Evolutionary conservation across 2,113 vertebrate species (phyloP), one percentile per base, ranked within the genome.

Genomic region (Collichthys lucidus): DNA sequence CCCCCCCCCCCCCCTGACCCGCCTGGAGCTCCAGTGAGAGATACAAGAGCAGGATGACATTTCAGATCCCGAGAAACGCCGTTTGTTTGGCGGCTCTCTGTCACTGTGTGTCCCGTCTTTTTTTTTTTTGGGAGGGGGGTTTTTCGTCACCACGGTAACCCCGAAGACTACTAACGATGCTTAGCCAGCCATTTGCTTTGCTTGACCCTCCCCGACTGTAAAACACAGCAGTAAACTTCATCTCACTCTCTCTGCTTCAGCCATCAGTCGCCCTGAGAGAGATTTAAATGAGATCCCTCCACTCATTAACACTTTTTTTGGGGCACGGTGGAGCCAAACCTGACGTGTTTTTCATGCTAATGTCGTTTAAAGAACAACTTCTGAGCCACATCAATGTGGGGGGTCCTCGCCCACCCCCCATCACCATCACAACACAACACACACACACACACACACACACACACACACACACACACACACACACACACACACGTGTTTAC

Each of bases 401-500:
- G 71, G 84, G 84, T 86, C 84, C 62, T 40, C 24, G 0, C 46
- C 20, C 14, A 12, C 40, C 40, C 20, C 35, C 31, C 17, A 61
- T 74, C 19, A 50, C 71, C 14, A 35, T 11, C 72, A 63, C 72
- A 63, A 55, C 50, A 70, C 14, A 24, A 66, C 44, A 50, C 47
- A 53, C 14, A 64, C 82, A 70, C 22, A n/a, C n/a, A n/a, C n/a
- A n/a, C n/a, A n/a, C n/a, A n/a, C n/a, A n/a, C n/a, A n/a, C n/a
- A n/a, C n/a, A n/a, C n/a, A n/a, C n/a, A n/a, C n/a, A n/a, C n/a
- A n/a, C n/a, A n/a, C 19, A 35, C 47, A 52, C 49, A 56, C 65
- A 67, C 79, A 0, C 60, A 53, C 50, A 69, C 14, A 64, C 82
- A 70, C 22, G 14, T 70, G 83, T 90, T 90, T 88, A 82, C 75